Conservation (phyloP, 2,797 vertebrate genomes). For the Lagodon rhomboides region DNA sequence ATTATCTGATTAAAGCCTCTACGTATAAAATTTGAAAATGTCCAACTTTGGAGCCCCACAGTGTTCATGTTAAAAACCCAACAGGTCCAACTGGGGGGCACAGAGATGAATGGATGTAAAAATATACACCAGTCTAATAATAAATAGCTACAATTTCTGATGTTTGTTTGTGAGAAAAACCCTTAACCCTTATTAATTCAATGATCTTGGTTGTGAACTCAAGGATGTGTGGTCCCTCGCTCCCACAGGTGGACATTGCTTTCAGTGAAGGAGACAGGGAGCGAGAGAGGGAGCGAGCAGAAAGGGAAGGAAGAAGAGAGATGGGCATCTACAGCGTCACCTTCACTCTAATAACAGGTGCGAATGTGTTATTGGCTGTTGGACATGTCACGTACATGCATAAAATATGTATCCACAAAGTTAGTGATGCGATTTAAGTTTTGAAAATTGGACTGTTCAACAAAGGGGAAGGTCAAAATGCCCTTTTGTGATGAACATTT, state of each 20-base stretch:
- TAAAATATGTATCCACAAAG: too few species aligned
- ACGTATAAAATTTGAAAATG: neutral
- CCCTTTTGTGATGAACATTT: neutral
- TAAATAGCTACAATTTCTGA: neutral
- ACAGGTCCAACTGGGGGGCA: neutral
- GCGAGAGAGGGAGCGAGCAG: conserved; percentile 78
- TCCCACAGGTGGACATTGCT: conserved; percentile 89
- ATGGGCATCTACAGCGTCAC: conserved; percentile 93
- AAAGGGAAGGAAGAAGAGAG: conserved; percentile 85
- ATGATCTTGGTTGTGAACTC: neutral
- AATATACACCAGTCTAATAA: neutral
- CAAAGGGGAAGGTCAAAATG: neutral
- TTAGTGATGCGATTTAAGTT: too few species aligned
- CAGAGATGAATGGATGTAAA: neutral
- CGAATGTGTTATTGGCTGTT: neutral
- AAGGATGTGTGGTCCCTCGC: neutral
- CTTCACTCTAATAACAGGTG: conserved; percentile 93
- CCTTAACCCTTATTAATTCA: neutral
- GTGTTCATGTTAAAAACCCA: neutral
- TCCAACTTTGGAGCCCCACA: neutral
- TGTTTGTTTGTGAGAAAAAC: neutral
- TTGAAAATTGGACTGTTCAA: too few species aligned
- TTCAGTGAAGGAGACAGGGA: conserved; percentile 90
- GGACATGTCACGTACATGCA: too few species aligned
- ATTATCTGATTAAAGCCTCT: neutral